Evolutionary conservation across 2,113 vertebrate species (phyloP), one percentile per base, ranked within the genome.

Genomic region (human): DNA sequence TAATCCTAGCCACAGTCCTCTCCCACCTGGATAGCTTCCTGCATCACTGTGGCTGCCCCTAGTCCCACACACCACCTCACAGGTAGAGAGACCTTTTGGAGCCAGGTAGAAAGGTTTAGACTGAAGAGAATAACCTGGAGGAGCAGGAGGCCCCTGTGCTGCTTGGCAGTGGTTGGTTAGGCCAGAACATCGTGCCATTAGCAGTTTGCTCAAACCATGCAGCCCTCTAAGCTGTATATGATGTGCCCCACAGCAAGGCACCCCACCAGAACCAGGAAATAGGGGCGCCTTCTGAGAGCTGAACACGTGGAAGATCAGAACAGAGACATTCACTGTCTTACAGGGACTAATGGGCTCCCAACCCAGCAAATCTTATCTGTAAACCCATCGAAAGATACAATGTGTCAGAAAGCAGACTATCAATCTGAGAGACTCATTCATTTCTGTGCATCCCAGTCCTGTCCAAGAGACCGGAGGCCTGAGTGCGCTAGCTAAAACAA

Each of bases 161-260:
- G 1, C 8, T 57, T 35, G 48, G 20, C 8, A 10, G 25, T 40
- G 40, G 8, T 23, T 61, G 0, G 0, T 79, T 14, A 35, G 59
- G 40, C 43, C 23, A 40, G 30, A n/a, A 3, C 11, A 13, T 45
- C 1, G 1, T 25, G 27, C 30, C 4, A 1, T 70, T 40, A 52
- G 64, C 88, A 35, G 25, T 84, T 85, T 78, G 22, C 55, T 20
- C 40, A 85, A 38, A 52, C 32, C 38, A 4, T 14, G 72, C 25
- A 20, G 7, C 43, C 4, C 45, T 59, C 22, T 18, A 3, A 30
- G 40, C 30, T 1, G 2, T 13, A 1, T 0, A 0, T 57, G 55
- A 16, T 4, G 3, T 20, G 27, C 27, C 27, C 22, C 50, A 38
- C 10, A 22, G 35, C 1, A 8, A 32, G 45, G 57, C 35, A 4